Evolutionary conservation across 2,797 vertebrate species (phyloP).

Genomic region (Coranthus polyacanthus): DNA sequence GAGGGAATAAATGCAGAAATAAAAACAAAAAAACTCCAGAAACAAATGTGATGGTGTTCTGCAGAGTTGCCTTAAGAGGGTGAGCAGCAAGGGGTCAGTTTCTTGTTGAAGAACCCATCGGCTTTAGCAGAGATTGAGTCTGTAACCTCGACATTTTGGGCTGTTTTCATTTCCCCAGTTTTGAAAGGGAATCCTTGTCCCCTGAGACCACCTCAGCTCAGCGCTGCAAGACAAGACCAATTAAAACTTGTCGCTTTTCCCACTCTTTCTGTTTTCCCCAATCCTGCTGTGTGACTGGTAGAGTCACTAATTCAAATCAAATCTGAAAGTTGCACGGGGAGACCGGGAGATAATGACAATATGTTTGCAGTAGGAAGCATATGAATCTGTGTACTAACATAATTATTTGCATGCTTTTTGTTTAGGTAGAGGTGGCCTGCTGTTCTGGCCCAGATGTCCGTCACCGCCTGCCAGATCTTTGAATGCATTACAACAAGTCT

Average conservation of each 20-base stretch:
- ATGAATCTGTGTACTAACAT: conserved; percentile 62
- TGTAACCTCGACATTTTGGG: conserved; percentile 30
- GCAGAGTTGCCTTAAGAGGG: neutral
- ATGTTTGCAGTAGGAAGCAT: conserved; percentile 67
- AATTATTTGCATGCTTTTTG: conserved; percentile 72
- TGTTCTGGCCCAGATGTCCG: conserved; percentile 73
- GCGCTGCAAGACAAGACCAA: conserved; percentile 53
- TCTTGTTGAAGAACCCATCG: conserved; percentile 10
- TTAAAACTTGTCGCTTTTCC: conserved; percentile 67
- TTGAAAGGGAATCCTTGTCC: conserved; percentile 11
- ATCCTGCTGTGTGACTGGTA: conserved; percentile 53
- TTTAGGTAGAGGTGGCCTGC: conserved; percentile 69
- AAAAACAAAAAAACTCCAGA: conserved; percentile 6
- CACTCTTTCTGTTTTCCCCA: conserved; percentile 21
- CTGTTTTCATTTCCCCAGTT: neutral
- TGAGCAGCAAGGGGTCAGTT: neutral
- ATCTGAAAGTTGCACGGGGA: conserved; percentile 59
- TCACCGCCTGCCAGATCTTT: conserved; percentile 61
- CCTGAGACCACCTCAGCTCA: conserved; percentile 30
- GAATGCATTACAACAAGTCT: conserved; percentile 28
- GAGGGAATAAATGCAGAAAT: neutral
- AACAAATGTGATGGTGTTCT: neutral
- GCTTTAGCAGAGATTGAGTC: conserved; percentile 8
- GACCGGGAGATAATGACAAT: conserved; percentile 70
- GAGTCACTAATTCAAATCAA: conserved; percentile 75